Conservation (phyloP, 1,140 invertebrate species). For the Notospermus geniculatus region DNA sequence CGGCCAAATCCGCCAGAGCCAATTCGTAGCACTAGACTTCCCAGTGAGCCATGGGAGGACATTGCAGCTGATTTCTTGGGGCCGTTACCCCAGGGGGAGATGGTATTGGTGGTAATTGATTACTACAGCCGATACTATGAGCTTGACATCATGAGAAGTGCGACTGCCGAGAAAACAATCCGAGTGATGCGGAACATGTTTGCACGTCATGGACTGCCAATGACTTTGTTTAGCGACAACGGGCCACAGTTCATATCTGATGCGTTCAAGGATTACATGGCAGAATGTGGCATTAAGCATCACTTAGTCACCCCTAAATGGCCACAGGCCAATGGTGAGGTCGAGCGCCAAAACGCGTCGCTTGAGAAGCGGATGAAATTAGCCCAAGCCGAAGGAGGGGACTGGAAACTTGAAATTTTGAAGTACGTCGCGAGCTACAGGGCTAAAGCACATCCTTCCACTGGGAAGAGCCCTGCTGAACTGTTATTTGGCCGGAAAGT, state of each 20-base stretch:
- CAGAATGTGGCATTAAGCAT: slow-evolving; percentile 13
- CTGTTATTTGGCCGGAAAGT: slow-evolving; percentile 26
- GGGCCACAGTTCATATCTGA: slow-evolving; percentile 18
- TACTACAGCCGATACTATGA: slow-evolving; percentile 24
- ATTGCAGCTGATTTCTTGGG: slow-evolving; percentile 23
- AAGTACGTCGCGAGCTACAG: slow-evolving; percentile 19
- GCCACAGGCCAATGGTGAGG: not conserved
- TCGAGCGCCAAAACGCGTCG: slow-evolving; percentile 8
- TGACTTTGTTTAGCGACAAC: slow-evolving; percentile 16
- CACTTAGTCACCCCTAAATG: slow-evolving; percentile 16
- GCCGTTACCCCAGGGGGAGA: slow-evolving; percentile 19
- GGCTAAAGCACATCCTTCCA: slow-evolving; percentile 12
- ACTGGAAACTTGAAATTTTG: slow-evolving; percentile 16
- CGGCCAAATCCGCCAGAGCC: slow-evolving; percentile 11
- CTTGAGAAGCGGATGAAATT: slow-evolving; percentile 8
- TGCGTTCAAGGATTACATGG: slow-evolving; percentile 13
- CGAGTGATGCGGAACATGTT: slow-evolving; percentile 19
- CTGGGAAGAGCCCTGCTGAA: slow-evolving; percentile 18
- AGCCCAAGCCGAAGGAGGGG: slow-evolving; percentile 17
- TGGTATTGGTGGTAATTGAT: slow-evolving; percentile 22
- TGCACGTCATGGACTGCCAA: slow-evolving; percentile 18
- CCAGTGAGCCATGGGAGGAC: slow-evolving; percentile 21
- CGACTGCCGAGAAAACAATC: slow-evolving; percentile 17
- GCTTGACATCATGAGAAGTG: slow-evolving; percentile 14
- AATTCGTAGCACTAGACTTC: slow-evolving; percentile 13